Conservation (phyloP, 2,113 vertebrate species). For the Heterochromis multidens region DNA sequence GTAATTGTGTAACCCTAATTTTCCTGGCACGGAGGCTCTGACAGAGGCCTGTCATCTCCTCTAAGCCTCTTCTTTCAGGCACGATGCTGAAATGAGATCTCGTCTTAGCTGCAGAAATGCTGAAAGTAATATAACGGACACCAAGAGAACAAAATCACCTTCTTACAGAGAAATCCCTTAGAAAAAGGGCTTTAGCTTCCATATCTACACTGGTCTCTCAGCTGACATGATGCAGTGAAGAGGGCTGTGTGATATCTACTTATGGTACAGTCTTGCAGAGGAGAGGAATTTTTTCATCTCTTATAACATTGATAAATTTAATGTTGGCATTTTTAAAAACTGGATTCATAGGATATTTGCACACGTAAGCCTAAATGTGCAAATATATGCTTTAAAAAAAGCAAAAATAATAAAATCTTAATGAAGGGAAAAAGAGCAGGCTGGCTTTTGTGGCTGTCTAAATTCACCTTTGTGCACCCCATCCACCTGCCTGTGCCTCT, state of each 20-base stretch:
- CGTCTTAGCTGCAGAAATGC: constrained; percentile 57
- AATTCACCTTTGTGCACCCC: constrained; percentile 6
- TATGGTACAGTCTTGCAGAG: not conserved
- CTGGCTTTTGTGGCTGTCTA: not conserved
- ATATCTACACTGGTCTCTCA: constrained; percentile 41
- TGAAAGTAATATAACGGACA: constrained; percentile 64
- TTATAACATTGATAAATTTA: not conserved
- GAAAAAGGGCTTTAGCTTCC: constrained; percentile 43
- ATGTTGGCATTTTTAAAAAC: not conserved
- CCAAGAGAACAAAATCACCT: constrained; percentile 55
- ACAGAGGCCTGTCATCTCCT: constrained; percentile 67
- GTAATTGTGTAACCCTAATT: constrained; percentile 76
- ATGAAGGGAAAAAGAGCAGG: not conserved
- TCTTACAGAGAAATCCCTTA: constrained; percentile 50
- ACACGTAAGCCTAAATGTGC: not conserved
- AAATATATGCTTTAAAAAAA: not conserved
- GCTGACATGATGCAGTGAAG: constrained; percentile 44
- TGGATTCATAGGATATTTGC: not conserved
- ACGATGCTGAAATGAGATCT: constrained; percentile 68
- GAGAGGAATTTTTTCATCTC: constrained; percentile 16
- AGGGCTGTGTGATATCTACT: constrained; percentile 36
- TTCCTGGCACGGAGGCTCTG: constrained; percentile 57
- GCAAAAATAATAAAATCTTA: not conserved
- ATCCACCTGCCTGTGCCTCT: not conserved
- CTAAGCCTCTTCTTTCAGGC: constrained; percentile 65